phyloP scores from a whole-genome alignment of 2,888 invertebrate genomes.

The Pyrochroa serraticornis region DNA sequence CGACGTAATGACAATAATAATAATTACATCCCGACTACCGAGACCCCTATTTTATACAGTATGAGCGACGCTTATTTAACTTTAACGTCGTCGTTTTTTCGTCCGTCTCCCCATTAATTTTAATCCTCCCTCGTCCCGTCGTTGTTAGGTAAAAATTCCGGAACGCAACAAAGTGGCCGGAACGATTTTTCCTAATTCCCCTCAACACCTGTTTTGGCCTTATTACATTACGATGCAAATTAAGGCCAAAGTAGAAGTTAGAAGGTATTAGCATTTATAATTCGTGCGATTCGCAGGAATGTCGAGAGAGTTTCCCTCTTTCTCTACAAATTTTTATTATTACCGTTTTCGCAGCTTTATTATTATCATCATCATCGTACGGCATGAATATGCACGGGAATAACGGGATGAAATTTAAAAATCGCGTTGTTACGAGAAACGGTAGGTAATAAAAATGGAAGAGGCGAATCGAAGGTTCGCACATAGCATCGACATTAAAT shows the following conservation, averaged over 20 bases:
- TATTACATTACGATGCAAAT: slow-evolving; percentile 32
- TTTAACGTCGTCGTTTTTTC: too few relatives aligned
- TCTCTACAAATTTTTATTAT: slow-evolving; percentile 32
- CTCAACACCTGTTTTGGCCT: slow-evolving; percentile 31
- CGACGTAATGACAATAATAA: too few relatives aligned
- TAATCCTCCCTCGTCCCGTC: too few relatives aligned
- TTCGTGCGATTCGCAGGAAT: neutral
- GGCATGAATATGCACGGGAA: slow-evolving; percentile 30
- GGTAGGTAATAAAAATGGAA: neutral
- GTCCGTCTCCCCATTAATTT: too few relatives aligned
- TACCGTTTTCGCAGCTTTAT: neutral
- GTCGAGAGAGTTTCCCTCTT: slow-evolving; percentile 6
- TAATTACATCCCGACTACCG: too few relatives aligned
- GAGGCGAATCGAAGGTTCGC: slow-evolving; percentile 1
- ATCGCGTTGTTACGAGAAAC: slow-evolving; percentile 1
- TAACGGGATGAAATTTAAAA: slow-evolving; percentile 4
- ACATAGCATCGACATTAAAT: neutral
- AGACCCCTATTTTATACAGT: too few relatives aligned
- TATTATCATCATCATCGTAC: too few relatives aligned
- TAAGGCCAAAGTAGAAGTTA: slow-evolving; percentile 23
- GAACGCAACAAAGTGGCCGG: too few relatives aligned
- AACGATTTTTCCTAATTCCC: slow-evolving; percentile 19
- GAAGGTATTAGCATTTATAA: slow-evolving; percentile 35
- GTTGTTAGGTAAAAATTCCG: too few relatives aligned
- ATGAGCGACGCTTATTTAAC: too few relatives aligned